phyloP scores from a whole-genome alignment of 92 coral and sea anemone species.

The Meandrina meandrites region DNA sequence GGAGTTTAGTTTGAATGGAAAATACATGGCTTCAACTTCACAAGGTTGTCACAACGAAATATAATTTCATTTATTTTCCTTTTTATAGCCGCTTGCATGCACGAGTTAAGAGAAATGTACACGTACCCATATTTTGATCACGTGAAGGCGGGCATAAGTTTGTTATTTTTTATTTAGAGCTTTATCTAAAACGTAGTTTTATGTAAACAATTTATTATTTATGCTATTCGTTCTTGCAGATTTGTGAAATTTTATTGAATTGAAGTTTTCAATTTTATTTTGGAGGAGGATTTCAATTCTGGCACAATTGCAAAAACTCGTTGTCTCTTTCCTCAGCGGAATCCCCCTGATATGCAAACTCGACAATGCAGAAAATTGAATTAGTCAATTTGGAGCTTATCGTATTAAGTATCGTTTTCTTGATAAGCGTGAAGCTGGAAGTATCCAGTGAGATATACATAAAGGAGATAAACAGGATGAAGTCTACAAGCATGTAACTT shows the following conservation, averaged over 20 bases:
- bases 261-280: neutral
- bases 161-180: constrained; percentile 1
- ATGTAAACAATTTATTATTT: constrained; percentile 37
- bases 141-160: neutral
- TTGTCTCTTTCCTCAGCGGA: neutral
- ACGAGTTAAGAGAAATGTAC: constrained; percentile 1
- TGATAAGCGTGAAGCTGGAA: neutral
- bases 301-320: neutral
- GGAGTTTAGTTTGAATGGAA: constrained; percentile 91
- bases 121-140: constrained; percentile 10
- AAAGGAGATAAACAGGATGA: neutral
- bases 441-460: neutral
- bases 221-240: neutral
- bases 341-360: constrained; percentile 3
- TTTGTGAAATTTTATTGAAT: neutral
- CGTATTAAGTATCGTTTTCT: neutral
- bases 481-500: neutral
- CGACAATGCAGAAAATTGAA: neutral
- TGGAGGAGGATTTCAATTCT: neutral
- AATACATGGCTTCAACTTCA: constrained; percentile 85
- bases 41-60: constrained; percentile 67
- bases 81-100: neutral
- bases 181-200: constrained; percentile 2
- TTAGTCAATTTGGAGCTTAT: constrained; percentile 3
- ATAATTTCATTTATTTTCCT: neutral